Percentiles rank a stretch among this genome's conserved stretches.
phyloP scores from a whole-genome alignment of 2,113 vertebrate species.

The Melierax canorus region DNA sequence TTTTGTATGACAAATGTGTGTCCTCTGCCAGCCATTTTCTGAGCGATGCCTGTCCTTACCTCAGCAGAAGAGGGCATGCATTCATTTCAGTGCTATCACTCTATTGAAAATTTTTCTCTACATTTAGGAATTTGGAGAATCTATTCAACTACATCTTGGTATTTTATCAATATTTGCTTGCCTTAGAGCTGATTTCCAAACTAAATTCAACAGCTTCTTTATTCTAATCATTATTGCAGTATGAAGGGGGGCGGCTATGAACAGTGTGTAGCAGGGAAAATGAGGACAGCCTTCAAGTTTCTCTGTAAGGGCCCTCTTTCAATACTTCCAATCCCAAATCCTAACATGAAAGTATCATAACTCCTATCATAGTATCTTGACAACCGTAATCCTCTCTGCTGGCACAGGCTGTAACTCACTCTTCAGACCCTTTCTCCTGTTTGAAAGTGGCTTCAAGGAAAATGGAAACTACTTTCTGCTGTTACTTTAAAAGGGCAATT shows the following conservation, averaged over 20 bases:
- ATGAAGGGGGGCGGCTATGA: background rate
- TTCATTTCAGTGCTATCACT: background rate
- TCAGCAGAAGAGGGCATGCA: background rate
- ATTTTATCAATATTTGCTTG: background rate
- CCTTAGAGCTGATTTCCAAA: background rate
- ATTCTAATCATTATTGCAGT: background rate
- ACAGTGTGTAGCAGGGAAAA: background rate
- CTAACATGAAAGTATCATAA: background rate
- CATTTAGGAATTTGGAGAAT: background rate
- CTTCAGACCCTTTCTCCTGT: background rate
- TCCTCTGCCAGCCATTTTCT: background rate
- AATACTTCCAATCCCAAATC: background rate
- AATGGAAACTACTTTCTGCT: slow-evolving; percentile 22
- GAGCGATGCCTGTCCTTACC: rapidly evolving
- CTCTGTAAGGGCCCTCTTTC: background rate
- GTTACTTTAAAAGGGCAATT: slow-evolving; percentile 14
- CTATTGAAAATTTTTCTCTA: background rate
- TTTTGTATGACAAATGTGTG: background rate
- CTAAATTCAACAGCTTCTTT: background rate
- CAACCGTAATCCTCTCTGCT: slow-evolving; percentile 10
- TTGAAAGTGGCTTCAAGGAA: background rate
- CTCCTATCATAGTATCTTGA: background rate
- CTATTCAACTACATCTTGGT: background rate
- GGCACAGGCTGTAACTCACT: background rate
- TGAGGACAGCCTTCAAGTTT: background rate